Conservation (phyloP, 2,113 vertebrate genomes). For the Tetrao urogallus region DNA sequence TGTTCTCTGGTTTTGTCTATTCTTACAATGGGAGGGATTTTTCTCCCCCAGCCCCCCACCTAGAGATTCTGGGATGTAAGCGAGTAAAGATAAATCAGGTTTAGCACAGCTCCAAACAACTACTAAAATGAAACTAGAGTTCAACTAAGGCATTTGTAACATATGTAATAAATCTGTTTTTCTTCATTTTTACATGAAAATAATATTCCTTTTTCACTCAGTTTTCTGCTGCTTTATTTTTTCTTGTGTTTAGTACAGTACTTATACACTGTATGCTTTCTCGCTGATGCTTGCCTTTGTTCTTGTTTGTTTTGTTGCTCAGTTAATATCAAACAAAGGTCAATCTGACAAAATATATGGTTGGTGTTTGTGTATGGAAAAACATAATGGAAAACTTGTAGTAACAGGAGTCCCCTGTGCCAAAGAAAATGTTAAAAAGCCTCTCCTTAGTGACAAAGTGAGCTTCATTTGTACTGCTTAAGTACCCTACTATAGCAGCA, state of each 20-base stretch:
- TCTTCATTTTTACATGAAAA: background rate
- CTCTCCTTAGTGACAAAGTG: slow-evolving; percentile 62
- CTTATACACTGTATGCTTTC: background rate
- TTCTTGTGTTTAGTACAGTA: background rate
- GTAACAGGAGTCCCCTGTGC: slow-evolving; percentile 40
- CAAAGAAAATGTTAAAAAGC: slow-evolving; percentile 66
- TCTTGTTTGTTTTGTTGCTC: slow-evolving; percentile 43
- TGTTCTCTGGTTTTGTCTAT: too few species aligned
- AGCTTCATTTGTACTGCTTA: slow-evolving; percentile 69
- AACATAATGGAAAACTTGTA: slow-evolving; percentile 60
- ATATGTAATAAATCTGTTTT: background rate
- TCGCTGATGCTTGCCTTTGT: background rate
- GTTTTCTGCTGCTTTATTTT: background rate
- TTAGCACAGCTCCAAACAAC: background rate
- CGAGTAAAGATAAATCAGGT: background rate
- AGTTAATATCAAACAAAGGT: slow-evolving; percentile 71
- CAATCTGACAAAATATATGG: slow-evolving; percentile 54
- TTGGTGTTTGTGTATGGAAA: slow-evolving; percentile 42
- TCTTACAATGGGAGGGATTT: too few species aligned
- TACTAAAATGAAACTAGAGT: background rate
- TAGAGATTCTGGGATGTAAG: background rate
- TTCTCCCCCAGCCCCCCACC: background rate
- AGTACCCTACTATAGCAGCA: slow-evolving; percentile 67
- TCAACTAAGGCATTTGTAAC: background rate
- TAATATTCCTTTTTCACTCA: background rate